phyloP scores from a whole-genome alignment of 2,113 vertebrate genomes.

The Piliocolobus tephrosceles region DNA sequence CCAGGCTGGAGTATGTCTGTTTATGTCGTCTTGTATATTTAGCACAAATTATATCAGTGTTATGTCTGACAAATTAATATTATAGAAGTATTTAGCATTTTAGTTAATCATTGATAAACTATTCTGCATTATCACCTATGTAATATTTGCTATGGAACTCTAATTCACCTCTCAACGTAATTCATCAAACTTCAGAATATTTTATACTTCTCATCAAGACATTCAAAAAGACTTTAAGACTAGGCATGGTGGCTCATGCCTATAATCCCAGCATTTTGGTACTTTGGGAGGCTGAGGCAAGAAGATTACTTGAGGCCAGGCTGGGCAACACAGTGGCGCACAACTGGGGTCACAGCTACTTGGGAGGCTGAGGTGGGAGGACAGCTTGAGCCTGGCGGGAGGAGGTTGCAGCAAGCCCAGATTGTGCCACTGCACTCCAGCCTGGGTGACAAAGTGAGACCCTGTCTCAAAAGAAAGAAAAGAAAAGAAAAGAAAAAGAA shows the following conservation, averaged over 20 bases:
- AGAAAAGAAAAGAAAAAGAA: too few species aligned
- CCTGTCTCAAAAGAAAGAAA: not conserved
- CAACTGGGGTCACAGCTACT: not conserved
- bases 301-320: not conserved
- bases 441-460: not conserved
- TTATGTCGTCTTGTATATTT: not conserved
- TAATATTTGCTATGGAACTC: not conserved
- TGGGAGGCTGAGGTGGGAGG: not conserved
- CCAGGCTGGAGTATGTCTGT: not conserved
- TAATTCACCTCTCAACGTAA: not conserved
- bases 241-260: not conserved
- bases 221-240: not conserved
- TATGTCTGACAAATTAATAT: not conserved
- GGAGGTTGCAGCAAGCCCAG: not conserved
- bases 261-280: not conserved
- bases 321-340: not conserved
- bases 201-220: not conserved
- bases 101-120: not conserved
- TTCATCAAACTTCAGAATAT: not conserved
- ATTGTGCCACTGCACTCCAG: not conserved
- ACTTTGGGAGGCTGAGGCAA: not conserved
- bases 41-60: not conserved
- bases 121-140: not conserved
- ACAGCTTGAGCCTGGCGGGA: not conserved
- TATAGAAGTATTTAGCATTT: not conserved